Conservation (phyloP, 2,888 invertebrate genomes). For the Pardosa pseudoannulata region DNA sequence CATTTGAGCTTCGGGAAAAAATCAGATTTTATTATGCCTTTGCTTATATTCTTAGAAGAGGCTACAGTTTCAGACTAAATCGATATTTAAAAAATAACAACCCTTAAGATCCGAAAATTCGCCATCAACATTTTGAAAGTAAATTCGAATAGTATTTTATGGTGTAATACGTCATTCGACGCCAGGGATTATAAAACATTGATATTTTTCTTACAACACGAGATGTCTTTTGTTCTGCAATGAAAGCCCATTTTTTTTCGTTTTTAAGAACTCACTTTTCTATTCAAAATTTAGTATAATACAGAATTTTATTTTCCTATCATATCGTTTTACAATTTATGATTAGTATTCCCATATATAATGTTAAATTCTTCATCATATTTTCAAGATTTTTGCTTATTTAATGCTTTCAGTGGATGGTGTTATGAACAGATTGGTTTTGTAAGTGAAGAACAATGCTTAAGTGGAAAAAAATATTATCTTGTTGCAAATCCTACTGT, state of each 20-base stretch:
- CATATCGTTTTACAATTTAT: not conserved
- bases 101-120: constrained; percentile 6
- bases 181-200: constrained; percentile 17
- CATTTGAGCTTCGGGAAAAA: constrained; percentile 21
- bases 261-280: not conserved
- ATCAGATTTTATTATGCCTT: constrained; percentile 49
- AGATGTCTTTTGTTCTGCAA: no score
- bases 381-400: no score
- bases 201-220: no score
- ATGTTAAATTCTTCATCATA: no score
- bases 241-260: not conserved
- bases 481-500: no score
- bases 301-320: not conserved
- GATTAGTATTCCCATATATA: no score
- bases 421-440: no score
- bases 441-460: no score
- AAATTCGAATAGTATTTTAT: constrained; percentile 49
- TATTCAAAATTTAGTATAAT: no score
- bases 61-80: constrained; percentile 51
- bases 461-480: no score
- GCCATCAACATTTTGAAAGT: constrained; percentile 23
- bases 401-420: no score
- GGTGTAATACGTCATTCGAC: constrained; percentile 23
- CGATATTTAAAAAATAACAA: constrained; percentile 59
- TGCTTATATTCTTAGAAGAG: constrained; percentile 17